Conservation (phyloP, 2,888 invertebrate species). For the Alentia gelatinosa region DNA sequence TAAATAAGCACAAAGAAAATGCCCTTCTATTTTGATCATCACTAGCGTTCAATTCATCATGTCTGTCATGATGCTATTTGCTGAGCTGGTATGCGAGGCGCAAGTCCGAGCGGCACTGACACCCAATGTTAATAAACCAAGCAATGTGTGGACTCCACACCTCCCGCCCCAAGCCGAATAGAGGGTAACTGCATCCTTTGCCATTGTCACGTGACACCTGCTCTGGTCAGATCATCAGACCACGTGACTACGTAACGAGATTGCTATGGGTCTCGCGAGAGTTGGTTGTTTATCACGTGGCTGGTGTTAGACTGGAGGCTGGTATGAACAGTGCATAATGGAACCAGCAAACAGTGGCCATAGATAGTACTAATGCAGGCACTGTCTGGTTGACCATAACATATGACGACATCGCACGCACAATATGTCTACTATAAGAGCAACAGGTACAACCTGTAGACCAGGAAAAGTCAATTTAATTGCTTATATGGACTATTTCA, state of each 20-base stretch:
- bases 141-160: background rate
- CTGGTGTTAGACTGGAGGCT: background rate
- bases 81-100: too few relatives aligned
- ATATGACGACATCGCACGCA: too few relatives aligned
- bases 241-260: constrained; percentile 1
- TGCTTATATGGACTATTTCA: background rate
- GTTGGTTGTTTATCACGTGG: background rate
- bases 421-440: too few relatives aligned
- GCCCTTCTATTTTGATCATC: too few relatives aligned
- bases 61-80: too few relatives aligned
- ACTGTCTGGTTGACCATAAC: background rate
- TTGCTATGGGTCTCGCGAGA: constrained; percentile 16
- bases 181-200: background rate
- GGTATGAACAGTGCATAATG: background rate
- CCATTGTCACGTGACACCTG: background rate
- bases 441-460: background rate
- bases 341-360: background rate
- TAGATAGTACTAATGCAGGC: background rate
- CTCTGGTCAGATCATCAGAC: background rate
- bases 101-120: background rate
- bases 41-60: too few relatives aligned
- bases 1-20: too few relatives aligned
- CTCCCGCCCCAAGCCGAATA: background rate
- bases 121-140: background rate
- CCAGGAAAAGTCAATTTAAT: background rate